These are phyloP conservation scores for Sardina pilchardus DNA, from an alignment of 2,113 vertebrate genomes.

Conservation along the genomic window DNA sequence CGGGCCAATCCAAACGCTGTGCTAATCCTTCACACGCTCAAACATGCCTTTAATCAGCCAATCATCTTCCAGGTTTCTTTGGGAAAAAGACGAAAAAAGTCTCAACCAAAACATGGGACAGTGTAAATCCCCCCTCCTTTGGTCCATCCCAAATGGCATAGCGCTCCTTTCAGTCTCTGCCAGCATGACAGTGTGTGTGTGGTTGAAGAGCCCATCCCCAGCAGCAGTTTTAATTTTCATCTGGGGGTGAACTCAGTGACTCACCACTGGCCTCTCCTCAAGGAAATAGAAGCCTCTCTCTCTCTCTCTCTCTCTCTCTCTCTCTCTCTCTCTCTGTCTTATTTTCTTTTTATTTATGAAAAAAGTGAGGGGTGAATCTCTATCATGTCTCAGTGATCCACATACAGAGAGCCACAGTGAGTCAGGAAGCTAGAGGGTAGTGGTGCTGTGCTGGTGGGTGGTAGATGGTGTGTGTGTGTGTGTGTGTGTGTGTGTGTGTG, in stretches of 20 bases:
- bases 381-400: background rate
- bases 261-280: background rate
- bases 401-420: background rate
- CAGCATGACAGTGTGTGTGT: background rate
- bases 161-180: background rate
- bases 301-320: slow-evolving; percentile 13
- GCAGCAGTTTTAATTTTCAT: background rate
- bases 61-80: background rate
- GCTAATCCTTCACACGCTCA: background rate
- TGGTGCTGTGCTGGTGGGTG: slow-evolving; percentile 11
- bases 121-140: background rate
- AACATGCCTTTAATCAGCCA: background rate
- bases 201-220: background rate
- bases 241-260: background rate
- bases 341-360: background rate
- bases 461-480: background rate
- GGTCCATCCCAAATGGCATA: background rate
- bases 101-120: background rate
- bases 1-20: background rate
- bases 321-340: background rate
- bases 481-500: background rate
- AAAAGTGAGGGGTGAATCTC: background rate
- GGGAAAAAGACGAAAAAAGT: background rate
- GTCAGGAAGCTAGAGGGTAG: slow-evolving; percentile 23
- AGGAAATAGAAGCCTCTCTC: background rate